These are phyloP conservation scores for Cantharis flavilabris DNA, from an alignment of 2,888 invertebrate species.

Conservation along the genomic window DNA sequence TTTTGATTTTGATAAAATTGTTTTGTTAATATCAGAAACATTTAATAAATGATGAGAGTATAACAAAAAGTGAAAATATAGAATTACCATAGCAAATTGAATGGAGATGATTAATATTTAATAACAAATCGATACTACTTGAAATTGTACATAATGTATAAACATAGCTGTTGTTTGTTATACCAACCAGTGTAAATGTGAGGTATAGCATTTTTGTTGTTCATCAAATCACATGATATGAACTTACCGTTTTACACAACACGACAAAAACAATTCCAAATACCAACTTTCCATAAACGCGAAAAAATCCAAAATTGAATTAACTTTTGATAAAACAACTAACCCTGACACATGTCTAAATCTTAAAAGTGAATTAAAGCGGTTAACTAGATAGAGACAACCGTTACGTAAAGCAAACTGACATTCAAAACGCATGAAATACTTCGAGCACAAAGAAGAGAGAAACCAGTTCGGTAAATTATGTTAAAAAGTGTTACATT, in stretches of 20 bases:
- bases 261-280: not conserved
- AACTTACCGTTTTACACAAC: not conserved
- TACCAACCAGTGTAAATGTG: not conserved
- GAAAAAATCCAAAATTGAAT: not conserved
- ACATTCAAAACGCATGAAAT: not conserved
- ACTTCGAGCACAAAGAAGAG: not conserved
- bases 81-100: not conserved
- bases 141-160: not conserved
- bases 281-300: not conserved
- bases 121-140: not conserved
- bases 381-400: not conserved
- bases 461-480: not conserved
- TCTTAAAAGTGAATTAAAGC: not conserved
- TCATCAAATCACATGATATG: not conserved
- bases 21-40: not conserved
- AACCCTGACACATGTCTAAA: not conserved
- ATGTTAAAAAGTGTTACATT: not conserved
- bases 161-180: not conserved
- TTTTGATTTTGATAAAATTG: not conserved
- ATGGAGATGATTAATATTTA: not conserved
- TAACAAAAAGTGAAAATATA: not conserved
- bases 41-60: not conserved
- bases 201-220: not conserved
- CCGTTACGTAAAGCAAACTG: not conserved
- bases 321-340: not conserved